These are phyloP conservation scores for Sciurus niger DNA, from an alignment of 2,113 vertebrate genomes.

Conservation along the genomic window DNA sequence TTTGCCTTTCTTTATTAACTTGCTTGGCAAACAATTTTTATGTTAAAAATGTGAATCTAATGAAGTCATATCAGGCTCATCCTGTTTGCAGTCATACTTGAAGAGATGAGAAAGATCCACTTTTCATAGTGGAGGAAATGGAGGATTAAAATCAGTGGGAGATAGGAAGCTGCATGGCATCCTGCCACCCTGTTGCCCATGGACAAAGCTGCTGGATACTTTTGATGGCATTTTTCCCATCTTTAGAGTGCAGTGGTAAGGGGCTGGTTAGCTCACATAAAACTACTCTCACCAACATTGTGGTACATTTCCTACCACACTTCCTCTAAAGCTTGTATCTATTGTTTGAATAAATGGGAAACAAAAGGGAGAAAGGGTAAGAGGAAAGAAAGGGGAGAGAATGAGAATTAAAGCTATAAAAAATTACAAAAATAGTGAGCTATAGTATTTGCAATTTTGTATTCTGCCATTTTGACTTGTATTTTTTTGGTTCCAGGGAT, in stretches of 20 bases:
- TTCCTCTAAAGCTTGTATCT: background rate
- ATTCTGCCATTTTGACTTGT: background rate
- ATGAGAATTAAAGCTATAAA: constrained; percentile 23
- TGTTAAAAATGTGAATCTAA: background rate
- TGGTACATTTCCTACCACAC: background rate
- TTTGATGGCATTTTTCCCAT: background rate
- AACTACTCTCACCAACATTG: background rate
- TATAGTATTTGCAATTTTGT: background rate
- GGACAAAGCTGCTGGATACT: background rate
- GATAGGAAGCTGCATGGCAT: background rate
- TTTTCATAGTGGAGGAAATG: background rate
- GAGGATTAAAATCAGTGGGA: background rate
- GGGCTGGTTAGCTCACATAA: background rate
- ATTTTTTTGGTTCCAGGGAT: too few relatives aligned
- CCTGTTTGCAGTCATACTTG: background rate
- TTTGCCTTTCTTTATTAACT: background rate
- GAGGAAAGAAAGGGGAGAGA: background rate
- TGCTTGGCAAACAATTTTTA: background rate
- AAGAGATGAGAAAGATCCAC: background rate
- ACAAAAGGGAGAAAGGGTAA: background rate
- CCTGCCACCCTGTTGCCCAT: rapidly evolving
- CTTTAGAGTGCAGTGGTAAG: constrained; percentile 10
- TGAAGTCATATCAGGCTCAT: rapidly evolving
- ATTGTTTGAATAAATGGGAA: background rate
- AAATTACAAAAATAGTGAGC: background rate